Evolutionary conservation across 2,888 invertebrate genomes (phyloP), one percentile per base, ranked within the genome.

Genomic region (Chesias legatella): DNA sequence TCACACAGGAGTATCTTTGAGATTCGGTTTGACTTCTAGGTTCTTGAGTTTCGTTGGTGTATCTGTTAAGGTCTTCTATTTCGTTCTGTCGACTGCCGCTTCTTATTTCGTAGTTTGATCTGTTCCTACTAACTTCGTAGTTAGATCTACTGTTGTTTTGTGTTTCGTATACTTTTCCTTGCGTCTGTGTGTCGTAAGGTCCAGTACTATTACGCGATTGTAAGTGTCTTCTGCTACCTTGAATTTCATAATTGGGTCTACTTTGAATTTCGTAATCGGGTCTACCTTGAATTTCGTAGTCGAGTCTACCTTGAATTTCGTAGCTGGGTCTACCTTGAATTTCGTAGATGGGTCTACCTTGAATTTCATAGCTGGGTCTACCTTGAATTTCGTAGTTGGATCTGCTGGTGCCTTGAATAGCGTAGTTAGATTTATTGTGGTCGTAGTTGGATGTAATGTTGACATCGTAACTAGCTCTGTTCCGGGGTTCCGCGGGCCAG

Each of bases 401-500:
- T n/a, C 20, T 37, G 1, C 9, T n/a, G n/a, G n/a, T n/a, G n/a
- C n/a, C 13, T 26, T 45, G 37, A 20, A n/a, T 24, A 9, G 41
- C 40, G 37, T 65, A 65, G 38, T 59, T 60, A 4, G 62, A 39
- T 56, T 67, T 62, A 6, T n/a, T n/a, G 8, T 39, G 39, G 2
- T n/a, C n/a, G n/a, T n/a, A n/a, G n/a, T n/a, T n/a, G n/a, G n/a
- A n/a, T n/a, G n/a, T n/a, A n/a, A n/a, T n/a, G n/a, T n/a, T n/a
- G n/a, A n/a, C n/a, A n/a, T n/a, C n/a, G n/a, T 22, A 33, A 29
- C 27, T 42, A 3, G 1, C 13, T 23, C 40, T 26, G n/a, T 30
- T 34, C 31, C 41, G 41, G 1, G 34, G 55, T n/a, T 48, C 55
- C 20, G 89, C 51, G 0, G 71, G 68, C 83, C 81, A 85, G 24